Conservation (phyloP, 2,797 vertebrate genomes). For the Micromesistius poutassou region DNA sequence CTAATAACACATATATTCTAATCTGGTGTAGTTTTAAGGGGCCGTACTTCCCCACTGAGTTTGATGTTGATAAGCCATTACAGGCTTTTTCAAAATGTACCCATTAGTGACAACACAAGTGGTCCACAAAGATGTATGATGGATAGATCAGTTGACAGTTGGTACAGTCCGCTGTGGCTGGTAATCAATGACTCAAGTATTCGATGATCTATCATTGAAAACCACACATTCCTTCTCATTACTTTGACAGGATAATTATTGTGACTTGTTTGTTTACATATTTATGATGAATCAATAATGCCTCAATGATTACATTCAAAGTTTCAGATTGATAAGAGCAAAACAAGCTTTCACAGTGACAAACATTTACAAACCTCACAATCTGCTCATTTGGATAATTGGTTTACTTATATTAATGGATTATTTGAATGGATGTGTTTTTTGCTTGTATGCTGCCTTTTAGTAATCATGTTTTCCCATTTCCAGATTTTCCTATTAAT, state of each 20-base stretch:
- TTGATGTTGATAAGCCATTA: background rate
- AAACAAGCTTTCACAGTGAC: background rate
- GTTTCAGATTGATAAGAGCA: background rate
- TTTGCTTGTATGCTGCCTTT: background rate
- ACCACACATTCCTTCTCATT: background rate
- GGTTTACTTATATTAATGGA: background rate
- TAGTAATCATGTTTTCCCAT: constrained; percentile 4
- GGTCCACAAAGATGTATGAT: background rate
- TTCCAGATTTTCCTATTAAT: background rate
- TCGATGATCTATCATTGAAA: background rate
- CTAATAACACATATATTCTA: background rate
- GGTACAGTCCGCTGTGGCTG: background rate
- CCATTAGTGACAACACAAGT: background rate
- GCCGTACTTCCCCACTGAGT: background rate
- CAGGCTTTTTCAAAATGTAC: background rate
- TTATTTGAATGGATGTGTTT: constrained; percentile 3
- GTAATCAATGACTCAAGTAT: background rate
- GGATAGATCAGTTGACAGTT: background rate
- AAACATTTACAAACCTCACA: background rate
- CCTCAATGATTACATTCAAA: background rate
- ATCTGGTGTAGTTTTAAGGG: background rate
- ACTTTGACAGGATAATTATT: background rate
- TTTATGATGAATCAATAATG: background rate
- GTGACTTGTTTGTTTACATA: background rate
- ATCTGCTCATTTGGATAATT: background rate